A percentile compares a stretch with the other conserved stretches of the same genome.
These are phyloP conservation scores for Myrmecophaga tridactyla DNA, from an alignment of 2,113 vertebrate genomes.

Conservation along the genomic window DNA sequence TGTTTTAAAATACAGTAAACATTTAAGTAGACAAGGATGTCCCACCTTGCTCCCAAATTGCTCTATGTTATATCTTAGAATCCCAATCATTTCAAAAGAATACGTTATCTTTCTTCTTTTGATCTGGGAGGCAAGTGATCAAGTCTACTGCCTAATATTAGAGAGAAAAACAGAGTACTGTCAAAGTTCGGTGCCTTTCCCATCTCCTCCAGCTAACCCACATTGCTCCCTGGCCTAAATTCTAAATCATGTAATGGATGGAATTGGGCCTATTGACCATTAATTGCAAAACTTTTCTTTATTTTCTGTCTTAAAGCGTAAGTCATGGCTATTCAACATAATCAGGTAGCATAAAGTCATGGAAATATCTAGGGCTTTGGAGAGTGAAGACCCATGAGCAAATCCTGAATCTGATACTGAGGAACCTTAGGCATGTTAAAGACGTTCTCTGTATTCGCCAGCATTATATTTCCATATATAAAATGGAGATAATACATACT, in stretches of 20 bases:
- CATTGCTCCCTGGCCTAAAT: neutral
- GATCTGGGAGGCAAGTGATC: neutral
- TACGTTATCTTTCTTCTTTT: neutral
- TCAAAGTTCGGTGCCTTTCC: neutral
- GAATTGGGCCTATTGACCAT: neutral
- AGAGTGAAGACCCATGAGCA: neutral
- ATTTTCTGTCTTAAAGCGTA: neutral
- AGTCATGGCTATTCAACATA: neutral
- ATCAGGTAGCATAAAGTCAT: neutral
- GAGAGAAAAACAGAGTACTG: neutral
- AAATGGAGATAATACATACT: neutral
- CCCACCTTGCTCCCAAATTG: neutral
- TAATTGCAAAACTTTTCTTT: neutral
- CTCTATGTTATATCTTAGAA: neutral
- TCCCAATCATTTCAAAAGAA: conserved; percentile 42
- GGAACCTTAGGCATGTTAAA: neutral
- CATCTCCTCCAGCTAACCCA: neutral
- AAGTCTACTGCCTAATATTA: neutral
- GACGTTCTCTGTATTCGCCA: neutral
- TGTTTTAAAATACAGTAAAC: conserved; percentile 32
- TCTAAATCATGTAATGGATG: neutral
- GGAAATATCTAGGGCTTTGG: neutral
- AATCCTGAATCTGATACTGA: neutral
- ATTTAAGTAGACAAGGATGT: neutral
- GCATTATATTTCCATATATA: neutral